Conservation (phyloP, 2,797 vertebrate species). For the Triplophysa yarkandensis region DNA sequence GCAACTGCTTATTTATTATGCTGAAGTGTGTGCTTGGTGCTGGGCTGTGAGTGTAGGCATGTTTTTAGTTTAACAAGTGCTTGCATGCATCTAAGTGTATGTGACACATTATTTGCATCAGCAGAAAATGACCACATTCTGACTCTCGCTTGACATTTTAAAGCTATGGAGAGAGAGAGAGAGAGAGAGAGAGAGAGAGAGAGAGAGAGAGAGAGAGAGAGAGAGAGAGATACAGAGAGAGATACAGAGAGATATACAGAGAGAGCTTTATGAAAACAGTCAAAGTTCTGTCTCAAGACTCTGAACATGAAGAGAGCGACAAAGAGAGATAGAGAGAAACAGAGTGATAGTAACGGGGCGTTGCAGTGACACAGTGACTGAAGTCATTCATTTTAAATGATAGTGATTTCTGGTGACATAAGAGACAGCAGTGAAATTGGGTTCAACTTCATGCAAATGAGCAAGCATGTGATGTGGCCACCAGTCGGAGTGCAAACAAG, state of each 20-base stretch:
- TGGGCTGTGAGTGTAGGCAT: constrained; percentile 31
- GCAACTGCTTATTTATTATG: constrained; percentile 42
- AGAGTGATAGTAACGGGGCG: constrained; percentile 30
- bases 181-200: constrained; percentile 56
- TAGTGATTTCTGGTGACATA: neutral
- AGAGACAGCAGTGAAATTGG: neutral
- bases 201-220: constrained; percentile 55
- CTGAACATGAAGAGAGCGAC: constrained; percentile 30
- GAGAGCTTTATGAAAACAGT: constrained; percentile 52
- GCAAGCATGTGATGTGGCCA: neutral
- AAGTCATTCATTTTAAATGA: neutral
- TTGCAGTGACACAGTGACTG: neutral
- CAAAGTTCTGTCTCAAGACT: constrained; percentile 24
- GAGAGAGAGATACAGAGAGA: constrained; percentile 59
- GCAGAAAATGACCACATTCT: constrained; percentile 49
- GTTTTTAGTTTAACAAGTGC: constrained; percentile 6
- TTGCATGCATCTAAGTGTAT: constrained; percentile 34
- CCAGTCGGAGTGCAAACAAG: neutral
- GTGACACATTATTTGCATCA: constrained; percentile 46
- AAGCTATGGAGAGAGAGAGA: constrained; percentile 63
- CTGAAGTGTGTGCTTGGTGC: constrained; percentile 41
- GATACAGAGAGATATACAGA: constrained; percentile 59
- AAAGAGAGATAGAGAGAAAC: constrained; percentile 26
- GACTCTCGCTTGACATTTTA: constrained; percentile 74
- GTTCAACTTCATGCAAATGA: constrained; percentile 9